phyloP scores from a whole-genome alignment of 2,888 invertebrate genomes.

The Alloplasta piceator region DNA sequence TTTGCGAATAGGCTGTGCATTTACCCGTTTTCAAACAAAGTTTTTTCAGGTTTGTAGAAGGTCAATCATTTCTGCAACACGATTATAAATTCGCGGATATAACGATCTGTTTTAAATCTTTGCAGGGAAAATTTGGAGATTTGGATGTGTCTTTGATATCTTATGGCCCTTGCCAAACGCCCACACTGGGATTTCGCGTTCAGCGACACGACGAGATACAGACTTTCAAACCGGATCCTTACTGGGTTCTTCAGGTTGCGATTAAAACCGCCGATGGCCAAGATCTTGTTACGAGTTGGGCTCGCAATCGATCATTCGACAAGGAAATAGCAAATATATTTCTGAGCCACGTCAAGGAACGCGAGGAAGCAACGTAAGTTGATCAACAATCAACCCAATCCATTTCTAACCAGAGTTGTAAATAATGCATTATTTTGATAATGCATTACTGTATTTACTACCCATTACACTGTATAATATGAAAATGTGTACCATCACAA shows the following conservation, averaged over 20 bases:
- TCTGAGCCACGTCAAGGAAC: conserved; percentile 92
- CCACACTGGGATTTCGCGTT: conserved; percentile 99
- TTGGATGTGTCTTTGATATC: conserved; percentile 98
- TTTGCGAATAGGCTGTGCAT: conserved; percentile 98
- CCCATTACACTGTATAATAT: too few species aligned
- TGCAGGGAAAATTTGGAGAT: conserved; percentile 96
- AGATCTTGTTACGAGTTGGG: conserved; percentile 94
- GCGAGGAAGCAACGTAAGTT: conserved; percentile 91
- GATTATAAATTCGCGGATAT: too few species aligned
- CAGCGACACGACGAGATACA: conserved; percentile 98
- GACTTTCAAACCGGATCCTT: conserved; percentile 98
- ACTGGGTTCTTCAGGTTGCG: conserved; percentile 94
- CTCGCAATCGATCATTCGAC: conserved; percentile 95
- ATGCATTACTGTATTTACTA: too few species aligned
- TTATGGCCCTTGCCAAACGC: conserved; percentile 99
- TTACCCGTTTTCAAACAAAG: conserved; percentile 98
- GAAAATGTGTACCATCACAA: too few species aligned
- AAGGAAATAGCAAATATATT: conserved; percentile 98
- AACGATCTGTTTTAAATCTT: conserved; percentile 48
- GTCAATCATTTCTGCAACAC: background rate
- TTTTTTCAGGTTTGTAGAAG: conserved; percentile 92
- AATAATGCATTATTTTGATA: too few species aligned
- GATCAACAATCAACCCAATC: too few species aligned
- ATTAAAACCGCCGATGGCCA: conserved; percentile 89
- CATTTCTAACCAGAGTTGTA: too few species aligned